Evolutionary conservation across 2,797 vertebrate genomes (phyloP), one percentile per base, ranked within the genome.

Genomic region (Onychomys leucogaster): DNA sequence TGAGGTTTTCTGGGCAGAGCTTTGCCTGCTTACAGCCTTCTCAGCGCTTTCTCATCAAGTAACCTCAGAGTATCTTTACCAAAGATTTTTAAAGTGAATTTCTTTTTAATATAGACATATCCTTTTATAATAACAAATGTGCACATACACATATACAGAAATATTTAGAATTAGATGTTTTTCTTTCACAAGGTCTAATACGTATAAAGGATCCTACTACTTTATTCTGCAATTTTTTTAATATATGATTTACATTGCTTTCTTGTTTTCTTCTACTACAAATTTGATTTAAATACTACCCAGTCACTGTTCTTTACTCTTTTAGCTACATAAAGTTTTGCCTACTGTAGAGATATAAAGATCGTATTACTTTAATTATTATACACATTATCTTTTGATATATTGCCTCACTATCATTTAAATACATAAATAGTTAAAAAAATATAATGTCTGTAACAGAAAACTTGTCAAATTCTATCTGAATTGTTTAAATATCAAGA

Each of bases 21-120:
- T 94, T 80, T 96, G 96, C 95, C 98, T 98, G 89, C 95, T 98
- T 93, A 92, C 76, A 37, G 2, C 96, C 94, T 97, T 97, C 97
- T 94, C 94, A 95, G 32, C 86, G 5, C 88, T 92, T 98, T 97
- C 94, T 98, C 98, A 91, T 98, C 97, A 86, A 73, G 43, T 96
- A 97, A 97, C 97, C 95, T 98, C 95, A 96, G 98, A 98, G 65
- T 96, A 97, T 98, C 97, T 98, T 98, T 97, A 98, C 98, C 98
- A 98, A 98, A 99, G 98, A 98, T 85, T 97, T 97, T 97, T 88
- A 95, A 97, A 91, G 69, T 94, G 96, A 97, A 96, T 96, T n/a
- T 97, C 84, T 94, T 95, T 97, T 98, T 92, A 98, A 98, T 95
- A 93, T 98, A 95, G 55, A 96, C 92, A 94, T 97, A 98, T 86